Percentiles rank a stretch among this genome's conserved stretches.
Evolutionary conservation across 2,797 vertebrate species (phyloP).

Genomic region (Clarias pachynema): DNA sequence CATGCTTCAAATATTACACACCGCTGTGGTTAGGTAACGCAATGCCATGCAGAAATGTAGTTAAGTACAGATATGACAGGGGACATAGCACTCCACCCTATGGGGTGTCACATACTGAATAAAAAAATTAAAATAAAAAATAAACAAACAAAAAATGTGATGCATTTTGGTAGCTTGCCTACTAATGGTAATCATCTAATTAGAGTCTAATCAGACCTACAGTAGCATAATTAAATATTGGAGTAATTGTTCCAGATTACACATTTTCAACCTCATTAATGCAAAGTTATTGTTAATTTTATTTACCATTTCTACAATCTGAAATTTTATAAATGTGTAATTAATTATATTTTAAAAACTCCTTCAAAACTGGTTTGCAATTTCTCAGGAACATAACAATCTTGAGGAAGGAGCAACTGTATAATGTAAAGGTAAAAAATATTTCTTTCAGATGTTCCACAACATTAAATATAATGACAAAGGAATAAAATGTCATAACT

Average conservation of each 20-base stretch:
- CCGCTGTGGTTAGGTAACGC: no score
- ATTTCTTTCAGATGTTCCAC: not conserved
- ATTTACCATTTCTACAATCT: not conserved
- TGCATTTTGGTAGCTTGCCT: not conserved
- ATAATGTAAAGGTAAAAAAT: not conserved
- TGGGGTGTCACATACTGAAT: not conserved
- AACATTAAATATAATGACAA: not conserved
- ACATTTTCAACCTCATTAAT: not conserved
- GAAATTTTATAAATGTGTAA: not conserved
- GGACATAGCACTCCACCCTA: not conserved
- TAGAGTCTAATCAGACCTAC: not conserved
- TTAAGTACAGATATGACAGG: not conserved
- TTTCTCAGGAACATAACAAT: not conserved
- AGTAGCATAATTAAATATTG: not conserved
- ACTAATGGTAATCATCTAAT: slow-evolving; percentile 14
- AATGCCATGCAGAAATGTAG: no score
- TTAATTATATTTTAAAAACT: not conserved
- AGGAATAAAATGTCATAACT: not conserved
- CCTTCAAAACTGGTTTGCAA: not conserved
- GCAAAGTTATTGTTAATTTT: not conserved
- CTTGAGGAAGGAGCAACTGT: not conserved
- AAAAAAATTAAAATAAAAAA: not conserved
- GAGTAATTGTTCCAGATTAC: not conserved
- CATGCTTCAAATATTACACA: no score
- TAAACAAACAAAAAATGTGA: not conserved